Evolutionary conservation across 1,140 invertebrate species (phyloP), one percentile per base, ranked within the genome.

Genomic region (Euborellia annulipes): DNA sequence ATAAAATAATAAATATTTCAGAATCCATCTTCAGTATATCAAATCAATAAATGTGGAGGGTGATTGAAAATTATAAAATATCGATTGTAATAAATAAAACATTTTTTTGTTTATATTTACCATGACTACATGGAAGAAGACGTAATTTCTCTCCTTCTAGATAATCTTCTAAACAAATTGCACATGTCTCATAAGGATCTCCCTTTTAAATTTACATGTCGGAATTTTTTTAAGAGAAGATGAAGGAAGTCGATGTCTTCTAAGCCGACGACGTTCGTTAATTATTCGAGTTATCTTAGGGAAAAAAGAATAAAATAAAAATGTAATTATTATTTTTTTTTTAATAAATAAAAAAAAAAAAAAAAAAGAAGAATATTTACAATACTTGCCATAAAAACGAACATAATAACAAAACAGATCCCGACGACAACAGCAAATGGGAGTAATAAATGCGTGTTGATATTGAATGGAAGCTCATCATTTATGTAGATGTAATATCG

Each of bases 131-230:
- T 2, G 94, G 94, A 51, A 99, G 68, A 50, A 98, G 78, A 44
- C 96, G 64, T 14, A 98, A 67, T 64, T 94, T 91, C 55, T 98
- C 94, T 20, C 90, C 88, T 61, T 97, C 92, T 36, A 82, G 73
- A 66, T 94, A 99, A 67, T 98, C 93, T 54, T 98, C 95, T 47
- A 98, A 73, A 65, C 96, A 99, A 58, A 99, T 95, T 39, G 92
- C 93, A 75, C 96, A 99, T 0, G 86, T 93, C 57, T 98, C 95
- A 62, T 93, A 96, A 1, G 83, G 81, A 66, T 90, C 85, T 21
- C 78, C 81, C 63, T 83, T 85, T 76, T 76, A 65, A 85, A 97
- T 62, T 92, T 92, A 57, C 82, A 77, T 11, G 79, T 84, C 4
- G 90, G 89, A 48, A 97, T 83, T 68, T 93, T 90, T 57, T 83